These are phyloP conservation scores for Patella pellucida DNA, from an alignment of 2,888 invertebrate species.

Conservation along the genomic window DNA sequence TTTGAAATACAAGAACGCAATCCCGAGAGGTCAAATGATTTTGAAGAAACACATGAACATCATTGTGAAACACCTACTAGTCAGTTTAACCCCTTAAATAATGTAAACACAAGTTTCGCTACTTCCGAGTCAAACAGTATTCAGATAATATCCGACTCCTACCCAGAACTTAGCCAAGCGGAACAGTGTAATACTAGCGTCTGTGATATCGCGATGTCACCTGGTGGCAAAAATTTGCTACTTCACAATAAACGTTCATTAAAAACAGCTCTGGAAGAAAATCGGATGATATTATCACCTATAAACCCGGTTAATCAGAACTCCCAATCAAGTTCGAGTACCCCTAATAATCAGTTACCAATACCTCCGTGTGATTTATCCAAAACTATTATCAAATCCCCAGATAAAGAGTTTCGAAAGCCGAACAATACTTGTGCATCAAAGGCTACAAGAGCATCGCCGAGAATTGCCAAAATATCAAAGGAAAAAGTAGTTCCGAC, in stretches of 20 bases:
- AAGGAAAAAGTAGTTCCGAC: neutral
- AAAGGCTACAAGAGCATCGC: neutral
- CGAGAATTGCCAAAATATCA: neutral
- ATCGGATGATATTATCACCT: neutral
- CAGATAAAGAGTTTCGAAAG: neutral
- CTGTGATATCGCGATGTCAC: neutral
- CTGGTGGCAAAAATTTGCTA: neutral
- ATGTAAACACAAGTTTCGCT: too few relatives aligned
- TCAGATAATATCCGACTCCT: neutral
- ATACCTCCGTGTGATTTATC: neutral
- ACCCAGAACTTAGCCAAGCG: neutral
- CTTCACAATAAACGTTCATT: neutral
- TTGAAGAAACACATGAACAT: too few relatives aligned
- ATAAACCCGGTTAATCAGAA: neutral
- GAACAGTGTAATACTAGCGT: neutral
- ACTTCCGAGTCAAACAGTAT: too few relatives aligned
- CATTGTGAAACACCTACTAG: too few relatives aligned
- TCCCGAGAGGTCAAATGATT: too few relatives aligned
- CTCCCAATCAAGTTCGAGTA: neutral
- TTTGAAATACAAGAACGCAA: too few relatives aligned
- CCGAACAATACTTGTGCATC: neutral
- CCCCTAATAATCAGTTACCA: neutral
- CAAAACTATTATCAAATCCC: neutral
- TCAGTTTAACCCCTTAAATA: too few relatives aligned
- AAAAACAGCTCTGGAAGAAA: neutral